Evolutionary conservation across 2,113 vertebrate genomes (phyloP), one percentile per base, ranked within the genome.

Genomic region (Irena cyanogastra): DNA sequence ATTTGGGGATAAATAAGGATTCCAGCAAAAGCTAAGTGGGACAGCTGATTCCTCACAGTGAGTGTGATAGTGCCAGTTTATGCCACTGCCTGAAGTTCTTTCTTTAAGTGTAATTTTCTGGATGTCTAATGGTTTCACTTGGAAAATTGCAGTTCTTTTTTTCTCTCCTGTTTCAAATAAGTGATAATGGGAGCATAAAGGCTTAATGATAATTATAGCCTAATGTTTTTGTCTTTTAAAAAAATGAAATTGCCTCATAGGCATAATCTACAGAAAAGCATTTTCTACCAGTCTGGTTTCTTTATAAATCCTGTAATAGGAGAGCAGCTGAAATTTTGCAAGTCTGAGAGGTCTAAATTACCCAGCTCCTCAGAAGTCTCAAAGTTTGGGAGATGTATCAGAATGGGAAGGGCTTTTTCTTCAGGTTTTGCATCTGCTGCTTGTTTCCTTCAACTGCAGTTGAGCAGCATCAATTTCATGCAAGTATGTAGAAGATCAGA

Each of bases 171-270:
- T 83, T 92, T 94, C 71, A 90, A 60, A 45, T 76, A 90, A 92
- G 63, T 18, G 33, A 88, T 91, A 76, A 69, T 33, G 27, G 24
- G 61, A 60, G 37, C 65, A 70, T 71, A 96, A 90, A 83, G 35
- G 41, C 83, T 79, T 93, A 80, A 87, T 83, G 57, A 72, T 93
- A 83, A 93, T 82, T 94, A 82, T 52, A 91, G 57, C 21, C 47
- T 82, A 53, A 89, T 66, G 60, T 6, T 84, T 94, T 87, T 94
- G 72, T 87, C 80, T 94, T 86, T 39, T 6, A 13, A 76, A 89
- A 83, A 89, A 83, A 37, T 33, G 33, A 33, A 89, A 87, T 84
- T 78, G 69, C 44, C 76, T 87, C 57, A 49, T n/a, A 78, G 89
- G 35, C 65, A 22, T 79, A n/a, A 90, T 68, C 31, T 61, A 23